These are phyloP conservation scores for Carabus problematicus DNA, from an alignment of 2,888 invertebrate genomes.

Conservation along the genomic window DNA sequence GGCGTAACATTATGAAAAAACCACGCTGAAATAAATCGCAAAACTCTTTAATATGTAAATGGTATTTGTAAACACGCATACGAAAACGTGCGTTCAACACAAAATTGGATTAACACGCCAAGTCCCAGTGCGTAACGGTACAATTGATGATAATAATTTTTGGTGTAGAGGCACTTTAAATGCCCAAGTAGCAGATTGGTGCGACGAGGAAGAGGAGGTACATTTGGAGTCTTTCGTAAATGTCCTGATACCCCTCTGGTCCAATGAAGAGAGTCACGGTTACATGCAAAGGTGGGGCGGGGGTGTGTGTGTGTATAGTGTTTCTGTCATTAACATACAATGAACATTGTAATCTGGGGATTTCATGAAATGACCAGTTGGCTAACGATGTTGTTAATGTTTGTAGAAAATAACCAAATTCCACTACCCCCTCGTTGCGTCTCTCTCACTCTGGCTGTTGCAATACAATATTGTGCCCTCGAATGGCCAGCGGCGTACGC, in stretches of 20 bases:
- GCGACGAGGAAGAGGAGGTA: no score
- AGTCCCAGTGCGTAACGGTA: constrained; percentile 15
- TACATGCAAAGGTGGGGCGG: no score
- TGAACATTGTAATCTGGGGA: constrained; percentile 34
- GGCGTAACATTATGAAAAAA: constrained; percentile 23
- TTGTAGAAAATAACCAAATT: constrained; percentile 18
- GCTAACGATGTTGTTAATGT: constrained; percentile 32
- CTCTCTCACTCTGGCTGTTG: neutral
- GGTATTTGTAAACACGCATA: constrained; percentile 13
- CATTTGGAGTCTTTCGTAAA: constrained; percentile 23
- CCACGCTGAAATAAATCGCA: constrained; percentile 12
- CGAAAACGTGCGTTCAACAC: neutral
- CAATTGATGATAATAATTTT: constrained; percentile 36
- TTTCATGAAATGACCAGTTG: constrained; percentile 26
- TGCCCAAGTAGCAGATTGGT: no score
- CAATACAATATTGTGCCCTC: constrained; percentile 22
- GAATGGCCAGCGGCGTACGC: constrained; percentile 20
- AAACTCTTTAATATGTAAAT: constrained; percentile 39
- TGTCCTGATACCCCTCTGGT: neutral
- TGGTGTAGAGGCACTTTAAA: constrained; percentile 22
- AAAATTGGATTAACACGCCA: constrained; percentile 29
- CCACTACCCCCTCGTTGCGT: neutral
- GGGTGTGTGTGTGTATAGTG: neutral
- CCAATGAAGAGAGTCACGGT: neutral
- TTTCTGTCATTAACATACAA: constrained; percentile 28